Conservation (phyloP, 2,113 vertebrate species). For the Camelus bactrianus region DNA sequence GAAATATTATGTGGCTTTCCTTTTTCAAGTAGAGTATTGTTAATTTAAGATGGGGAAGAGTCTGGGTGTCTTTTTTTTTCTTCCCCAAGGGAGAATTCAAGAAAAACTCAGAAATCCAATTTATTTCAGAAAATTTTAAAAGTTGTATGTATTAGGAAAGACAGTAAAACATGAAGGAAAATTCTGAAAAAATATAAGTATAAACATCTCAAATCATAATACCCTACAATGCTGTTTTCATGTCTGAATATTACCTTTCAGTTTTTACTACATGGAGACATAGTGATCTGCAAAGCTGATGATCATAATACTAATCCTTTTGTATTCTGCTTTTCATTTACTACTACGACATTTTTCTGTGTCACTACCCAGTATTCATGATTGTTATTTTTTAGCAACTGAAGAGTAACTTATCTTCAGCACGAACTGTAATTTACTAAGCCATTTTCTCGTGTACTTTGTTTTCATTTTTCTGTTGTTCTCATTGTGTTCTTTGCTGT, state of each 20-base stretch:
- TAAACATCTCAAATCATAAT: constrained; percentile 9
- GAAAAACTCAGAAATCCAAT: constrained; percentile 58
- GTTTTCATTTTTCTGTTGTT: neutral
- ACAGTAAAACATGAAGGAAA: constrained; percentile 14
- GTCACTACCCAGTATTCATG: constrained; percentile 5
- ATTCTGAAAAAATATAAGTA: neutral
- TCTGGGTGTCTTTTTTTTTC: neutral
- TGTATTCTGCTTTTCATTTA: constrained; percentile 54
- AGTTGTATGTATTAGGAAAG: constrained; percentile 2
- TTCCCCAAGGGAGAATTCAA: constrained; percentile 22
- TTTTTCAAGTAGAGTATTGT: constrained; percentile 33
- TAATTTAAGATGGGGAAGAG: constrained; percentile 25
- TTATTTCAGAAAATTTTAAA: constrained; percentile 57
- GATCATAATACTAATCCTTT: neutral
- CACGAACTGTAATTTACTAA: constrained; percentile 17
- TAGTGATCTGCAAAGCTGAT: neutral
- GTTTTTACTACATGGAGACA: neutral
- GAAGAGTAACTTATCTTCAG: constrained; percentile 54
- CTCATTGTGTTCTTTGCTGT: constrained; percentile 49
- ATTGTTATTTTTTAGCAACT: constrained; percentile 40
- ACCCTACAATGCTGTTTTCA: neutral
- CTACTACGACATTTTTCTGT: neutral
- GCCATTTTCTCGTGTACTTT: constrained; percentile 35
- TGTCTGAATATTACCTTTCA: constrained; percentile 44
- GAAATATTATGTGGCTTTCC: neutral